Evolutionary conservation across 2,113 vertebrate genomes (phyloP), one percentile per base, ranked within the genome.

Genomic region (Crotalus helleri): DNA sequence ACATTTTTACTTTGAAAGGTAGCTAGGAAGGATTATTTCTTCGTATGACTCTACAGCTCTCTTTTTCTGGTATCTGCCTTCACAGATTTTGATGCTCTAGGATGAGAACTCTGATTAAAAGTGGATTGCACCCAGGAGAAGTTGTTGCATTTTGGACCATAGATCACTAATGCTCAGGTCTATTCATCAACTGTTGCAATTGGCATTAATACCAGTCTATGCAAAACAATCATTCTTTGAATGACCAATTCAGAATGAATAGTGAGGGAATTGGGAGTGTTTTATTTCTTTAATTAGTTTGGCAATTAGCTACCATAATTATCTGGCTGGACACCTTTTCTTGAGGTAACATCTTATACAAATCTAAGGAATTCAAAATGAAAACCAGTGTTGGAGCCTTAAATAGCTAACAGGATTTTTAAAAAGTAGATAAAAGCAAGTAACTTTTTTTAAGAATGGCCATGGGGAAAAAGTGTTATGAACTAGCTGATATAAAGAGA

Each of bases 301-400:
- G 94, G 95, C 94, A 96, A 96, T 97, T 96, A 96, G 94, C 93
- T 94, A 89, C 95, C 90, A 93, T 96, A 96, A 91, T 97, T 96
- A 96, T 95, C 95, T 94, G 57, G 10, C 92, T 94, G 90, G 95
- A 93, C 51, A 23, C 90, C 33, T 3, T 88, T 91, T 93, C 87
- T 93, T 91, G 94, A 91, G 87, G 24, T 95, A 69, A 23, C 39
- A 46, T 44, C 23, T 1, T 53, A 92, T 90, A 90, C 53, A 3
- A 19, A 33, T 81, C 93, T 94, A 88, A 59, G 92, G 94, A 91
- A 91, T 93, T 55, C 61, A 33, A 54, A 44, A 51, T 0, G 90
- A 61, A 59, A 91, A 91, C 91, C 33, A 64, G 55, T 0, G 74
- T 1, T 58, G 17, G 92, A 95, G 21, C 81, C 91, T n/a, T 29